A percentile compares a stretch with the other conserved stretches of the same genome.
Conservation (phyloP, 2,113 vertebrate species). For the Oryzias melastigma region DNA sequence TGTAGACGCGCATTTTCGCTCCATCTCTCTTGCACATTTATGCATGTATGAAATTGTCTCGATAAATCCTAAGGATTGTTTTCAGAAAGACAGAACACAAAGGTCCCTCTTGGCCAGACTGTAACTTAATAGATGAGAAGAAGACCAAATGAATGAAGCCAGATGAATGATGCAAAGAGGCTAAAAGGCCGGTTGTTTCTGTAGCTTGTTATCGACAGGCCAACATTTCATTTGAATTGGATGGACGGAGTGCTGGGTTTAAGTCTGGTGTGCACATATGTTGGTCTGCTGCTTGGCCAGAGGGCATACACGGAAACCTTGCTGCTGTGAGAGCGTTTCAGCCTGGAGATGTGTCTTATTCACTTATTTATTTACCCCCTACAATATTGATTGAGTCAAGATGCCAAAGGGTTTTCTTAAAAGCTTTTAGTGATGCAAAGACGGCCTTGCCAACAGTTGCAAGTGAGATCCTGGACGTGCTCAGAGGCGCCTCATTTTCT, state of each 20-base stretch:
- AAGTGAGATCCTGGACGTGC: constrained; percentile 56
- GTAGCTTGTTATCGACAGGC: no score
- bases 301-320: constrained; percentile 55
- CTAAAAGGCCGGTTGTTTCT: not conserved
- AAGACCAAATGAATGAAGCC: constrained; percentile 7
- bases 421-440: constrained; percentile 62
- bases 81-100: constrained; percentile 16
- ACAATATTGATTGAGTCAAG: constrained; percentile 70
- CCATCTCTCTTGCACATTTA: constrained; percentile 11
- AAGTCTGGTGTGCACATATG: constrained; percentile 41
- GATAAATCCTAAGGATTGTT: constrained; percentile 37
- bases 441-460: constrained; percentile 47
- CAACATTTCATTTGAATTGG: constrained; percentile 12
- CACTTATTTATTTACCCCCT: constrained; percentile 65
- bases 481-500: constrained; percentile 7
- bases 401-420: constrained; percentile 49
- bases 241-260: constrained; percentile 11
- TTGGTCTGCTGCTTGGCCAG: constrained; percentile 52
- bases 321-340: constrained; percentile 70
- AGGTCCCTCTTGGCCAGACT: constrained; percentile 45
- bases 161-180: not conserved
- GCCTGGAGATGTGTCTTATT: constrained; percentile 57
- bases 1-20: constrained; percentile 22
- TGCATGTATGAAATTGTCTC: constrained; percentile 10
- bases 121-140: constrained; percentile 29